Evolutionary conservation across 2,888 invertebrate genomes (phyloP), one percentile per base, ranked within the genome.

Genomic region (Lepidocyrtoides sp.): DNA sequence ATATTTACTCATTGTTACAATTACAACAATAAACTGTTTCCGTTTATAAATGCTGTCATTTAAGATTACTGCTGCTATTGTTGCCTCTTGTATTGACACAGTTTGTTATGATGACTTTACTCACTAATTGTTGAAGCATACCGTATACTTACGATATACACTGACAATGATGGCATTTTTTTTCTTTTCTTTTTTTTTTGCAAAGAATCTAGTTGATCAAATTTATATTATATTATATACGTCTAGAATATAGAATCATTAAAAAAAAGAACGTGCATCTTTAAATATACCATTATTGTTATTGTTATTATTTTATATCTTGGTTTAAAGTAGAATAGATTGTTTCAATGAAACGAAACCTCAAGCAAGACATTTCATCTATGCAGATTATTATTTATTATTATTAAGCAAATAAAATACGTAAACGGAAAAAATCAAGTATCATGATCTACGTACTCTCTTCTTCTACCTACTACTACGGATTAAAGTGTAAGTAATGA

Each of bases 131-230:
- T 77, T 17, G 54, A 17, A 32, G 66, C 26, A 48, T 36, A 75
- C 12, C 57, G 79, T 81, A 81, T 77, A 72, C 63, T 79, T 87
- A 87, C 36, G 7, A 36, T 7, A 2, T 66, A 20, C 63, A 83
- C 20, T 87, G 86, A 91, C 91, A 91, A 91, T 91, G 69, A 91
- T 91, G 69, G 91, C 91, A 91, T 91, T 91, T 91, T 91, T 66
- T 44, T 60, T 48, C 17, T 69, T 44, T 63, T 20, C 12, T 88
- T 83, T 69, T 14, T 32, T 69, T 79, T 91, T 91, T 87, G 91
- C 91, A 91, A 91, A 91, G 57, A 91, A 91, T 91, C 91, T 91
- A 91, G 91, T 91, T 87, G 91, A 54, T 63, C 57, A 83, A 69
- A 66, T 41, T 82, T 82, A 44, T 84, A 69, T 72, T 23, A 17